Conservation (phyloP, 2,888 invertebrate species). For the Perdita meconis region DNA sequence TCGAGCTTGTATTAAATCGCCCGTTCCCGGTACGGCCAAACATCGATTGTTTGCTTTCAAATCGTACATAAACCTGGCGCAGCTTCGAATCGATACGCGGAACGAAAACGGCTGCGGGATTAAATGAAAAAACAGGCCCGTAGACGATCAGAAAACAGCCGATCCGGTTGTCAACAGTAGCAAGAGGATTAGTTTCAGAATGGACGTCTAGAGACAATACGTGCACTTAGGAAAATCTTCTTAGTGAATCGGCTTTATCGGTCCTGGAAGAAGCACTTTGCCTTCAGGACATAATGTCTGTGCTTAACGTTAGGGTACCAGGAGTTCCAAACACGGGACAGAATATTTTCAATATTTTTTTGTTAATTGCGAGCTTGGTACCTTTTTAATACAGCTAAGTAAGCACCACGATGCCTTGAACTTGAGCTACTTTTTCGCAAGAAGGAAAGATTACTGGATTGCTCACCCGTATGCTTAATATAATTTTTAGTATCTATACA, state of each 20-base stretch:
- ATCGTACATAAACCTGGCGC: slow-evolving; percentile 47
- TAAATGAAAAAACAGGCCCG: slow-evolving; percentile 51
- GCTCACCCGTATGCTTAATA: too few relatives aligned
- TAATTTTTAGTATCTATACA: too few relatives aligned
- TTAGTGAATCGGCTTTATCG: slow-evolving; percentile 15
- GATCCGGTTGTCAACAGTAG: slow-evolving; percentile 32
- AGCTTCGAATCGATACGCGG: slow-evolving; percentile 43
- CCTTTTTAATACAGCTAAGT: too few relatives aligned
- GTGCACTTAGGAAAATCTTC: slow-evolving; percentile 23
- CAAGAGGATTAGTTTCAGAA: slow-evolving; percentile 8
- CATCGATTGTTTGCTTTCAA: slow-evolving; percentile 56
- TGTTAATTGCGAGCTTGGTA: too few relatives aligned
- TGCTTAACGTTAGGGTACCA: not conserved
- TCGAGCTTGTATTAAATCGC: slow-evolving; percentile 49
- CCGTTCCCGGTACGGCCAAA: slow-evolving; percentile 34
- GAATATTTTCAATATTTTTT: not conserved
- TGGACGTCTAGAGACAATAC: slow-evolving; percentile 47
- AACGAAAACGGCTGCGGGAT: slow-evolving; percentile 46
- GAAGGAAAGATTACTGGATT: too few relatives aligned
- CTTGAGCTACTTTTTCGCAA: too few relatives aligned
- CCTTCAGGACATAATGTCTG: not conserved
- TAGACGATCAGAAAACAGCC: slow-evolving; percentile 40
- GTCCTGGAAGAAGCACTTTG: not conserved
- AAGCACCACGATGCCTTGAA: too few relatives aligned
- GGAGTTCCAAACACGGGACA: not conserved